Evolutionary conservation across 35 echinoderm and acorn worm species (phyloP).

Genomic region (Apostichopus japonicus): DNA sequence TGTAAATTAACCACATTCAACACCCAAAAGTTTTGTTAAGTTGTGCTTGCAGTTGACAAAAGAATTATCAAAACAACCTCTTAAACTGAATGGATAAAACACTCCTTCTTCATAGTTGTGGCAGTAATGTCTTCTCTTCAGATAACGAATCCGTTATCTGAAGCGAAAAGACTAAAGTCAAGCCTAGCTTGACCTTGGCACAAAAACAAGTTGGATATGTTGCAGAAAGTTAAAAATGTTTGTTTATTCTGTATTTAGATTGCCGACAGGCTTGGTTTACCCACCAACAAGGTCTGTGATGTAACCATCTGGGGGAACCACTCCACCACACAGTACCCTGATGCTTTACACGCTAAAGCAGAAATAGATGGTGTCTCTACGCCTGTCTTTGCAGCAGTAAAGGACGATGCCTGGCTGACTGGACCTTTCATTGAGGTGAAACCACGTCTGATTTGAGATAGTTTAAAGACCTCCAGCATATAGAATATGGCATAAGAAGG

Average conservation of each 20-base stretch:
- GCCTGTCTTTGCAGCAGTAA: conserved; percentile 85
- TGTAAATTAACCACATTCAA: no score
- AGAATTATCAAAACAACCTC: no score
- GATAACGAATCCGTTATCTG: no score
- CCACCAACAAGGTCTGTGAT: conserved; percentile 77
- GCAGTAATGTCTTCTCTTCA: no score
- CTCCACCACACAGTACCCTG: conserved; percentile 95
- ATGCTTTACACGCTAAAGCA: conserved; percentile 80
- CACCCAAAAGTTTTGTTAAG: no score
- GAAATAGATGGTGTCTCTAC: conserved; percentile 3
- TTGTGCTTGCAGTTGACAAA: no score
- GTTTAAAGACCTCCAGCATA: not conserved
- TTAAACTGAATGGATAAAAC: no score
- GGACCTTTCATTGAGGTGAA: conserved; percentile 89
- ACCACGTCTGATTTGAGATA: not conserved
- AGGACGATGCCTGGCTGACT: conserved; percentile 93
- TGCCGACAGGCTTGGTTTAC: conserved; percentile 64
- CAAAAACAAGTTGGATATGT: no score
- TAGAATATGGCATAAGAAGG: not conserved
- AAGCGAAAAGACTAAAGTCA: no score
- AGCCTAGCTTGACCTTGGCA: no score
- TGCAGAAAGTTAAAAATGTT: no score
- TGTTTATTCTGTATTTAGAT: conserved; percentile 58
- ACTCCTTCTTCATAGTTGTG: no score
- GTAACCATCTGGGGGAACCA: conserved; percentile 99